Evolutionary conservation across 2,113 vertebrate species (phyloP), one percentile per base, ranked within the genome.

Genomic region (Cyprinodon tularosa): DNA sequence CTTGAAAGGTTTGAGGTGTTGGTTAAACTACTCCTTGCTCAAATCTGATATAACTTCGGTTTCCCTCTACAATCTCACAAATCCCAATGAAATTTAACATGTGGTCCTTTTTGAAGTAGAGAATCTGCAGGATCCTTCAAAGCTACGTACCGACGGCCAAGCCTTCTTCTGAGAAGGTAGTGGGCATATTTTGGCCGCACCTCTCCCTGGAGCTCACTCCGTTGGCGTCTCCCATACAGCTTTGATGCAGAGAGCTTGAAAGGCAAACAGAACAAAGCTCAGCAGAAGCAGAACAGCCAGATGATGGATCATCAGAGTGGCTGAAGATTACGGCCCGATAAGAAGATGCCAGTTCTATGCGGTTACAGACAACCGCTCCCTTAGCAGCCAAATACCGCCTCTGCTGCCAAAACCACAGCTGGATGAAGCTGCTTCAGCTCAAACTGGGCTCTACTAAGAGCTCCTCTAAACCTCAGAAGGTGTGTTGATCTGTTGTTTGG

Each of bases 281-380:
- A 22, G 72, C 82, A 80, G 79, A 84, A 76, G 73, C 74, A 53
- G 69, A 87, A 86, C 83, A 81, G 74, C 77, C 78, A 84, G 78
- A 83, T 66, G 61, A 84, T 57, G 69, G 44, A 59, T 78, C 74
- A 79, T 84, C 69, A 79, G 39, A 57, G 68, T 39, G 50, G 78
- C 85, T 80, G 74, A 65, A 88, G 91, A 92, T 92, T 68, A 48
- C 44, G 74, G 77, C 40, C 71, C 12, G 84, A 92, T 90, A 84
- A 77, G 37, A 78, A 78, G 17, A 47, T 64, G 47, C 62, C 79
- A 69, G 60, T 81, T 66, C 81, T 37, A 74, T 45, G 39, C 13
- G 65, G 74, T 69, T 71, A 17, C 79, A 77, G 79, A 53, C 85
- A 40, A 78, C 82, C 63, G 7, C 66, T 88, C 89, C 74, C 79